Evolutionary conservation across 2,113 vertebrate genomes (phyloP).

Genomic region (Eonycteris spelaea): DNA sequence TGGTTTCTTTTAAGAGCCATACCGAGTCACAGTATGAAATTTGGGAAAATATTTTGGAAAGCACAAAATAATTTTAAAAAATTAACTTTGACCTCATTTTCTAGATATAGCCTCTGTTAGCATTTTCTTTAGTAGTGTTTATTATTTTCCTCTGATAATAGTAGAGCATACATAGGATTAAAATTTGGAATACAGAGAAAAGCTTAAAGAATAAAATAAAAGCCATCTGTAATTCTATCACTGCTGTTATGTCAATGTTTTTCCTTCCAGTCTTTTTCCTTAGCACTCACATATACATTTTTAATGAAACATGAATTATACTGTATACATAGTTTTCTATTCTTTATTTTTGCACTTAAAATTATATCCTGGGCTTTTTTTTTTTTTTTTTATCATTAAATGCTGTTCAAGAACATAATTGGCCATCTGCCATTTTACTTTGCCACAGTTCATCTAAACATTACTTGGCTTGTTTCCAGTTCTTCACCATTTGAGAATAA

Average conservation of each 20-base stretch:
- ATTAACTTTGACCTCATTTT: conserved; percentile 16
- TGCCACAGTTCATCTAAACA: not conserved
- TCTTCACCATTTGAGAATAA: conserved; percentile 18
- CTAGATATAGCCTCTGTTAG: not conserved
- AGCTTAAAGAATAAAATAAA: conserved; percentile 12
- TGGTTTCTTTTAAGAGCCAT: conserved; percentile 27
- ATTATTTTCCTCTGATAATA: conserved; percentile 8
- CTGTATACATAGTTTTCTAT: not conserved
- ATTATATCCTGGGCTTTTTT: not conserved
- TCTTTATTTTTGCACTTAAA: not conserved
- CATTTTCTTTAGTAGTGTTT: not conserved
- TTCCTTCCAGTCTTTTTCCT: conserved; percentile 11
- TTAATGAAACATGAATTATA: not conserved
- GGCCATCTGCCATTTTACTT: not conserved
- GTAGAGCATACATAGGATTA: not conserved
- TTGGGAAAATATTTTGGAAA: conserved; percentile 53
- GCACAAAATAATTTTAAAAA: not conserved
- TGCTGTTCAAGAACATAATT: conserved; percentile 16
- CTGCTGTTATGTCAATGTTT: not conserved
- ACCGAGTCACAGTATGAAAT: not conserved
- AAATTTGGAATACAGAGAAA: not conserved
- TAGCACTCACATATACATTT: not conserved
- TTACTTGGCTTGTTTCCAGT: conserved; percentile 48
- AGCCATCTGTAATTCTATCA: not conserved
- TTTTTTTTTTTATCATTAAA: conserved; percentile 3